A percentile compares a stretch with the other conserved stretches of the same genome.
phyloP scores from a whole-genome alignment of 2,888 invertebrate genomes.

The Neria commutata region DNA sequence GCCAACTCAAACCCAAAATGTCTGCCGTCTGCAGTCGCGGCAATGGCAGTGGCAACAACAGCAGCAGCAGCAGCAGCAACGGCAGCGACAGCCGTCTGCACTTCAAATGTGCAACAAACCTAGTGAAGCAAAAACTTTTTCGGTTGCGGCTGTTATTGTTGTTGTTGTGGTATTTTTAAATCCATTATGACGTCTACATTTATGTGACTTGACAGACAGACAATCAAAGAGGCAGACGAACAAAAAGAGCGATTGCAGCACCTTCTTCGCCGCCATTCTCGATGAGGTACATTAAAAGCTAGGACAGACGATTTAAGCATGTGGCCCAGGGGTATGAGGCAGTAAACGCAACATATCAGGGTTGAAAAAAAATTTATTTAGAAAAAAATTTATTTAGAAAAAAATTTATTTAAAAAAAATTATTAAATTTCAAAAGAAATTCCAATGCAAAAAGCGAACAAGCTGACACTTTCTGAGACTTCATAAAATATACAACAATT shows the following conservation, averaged over 20 bases:
- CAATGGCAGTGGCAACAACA: constrained; percentile 30
- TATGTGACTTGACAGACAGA: constrained; percentile 4
- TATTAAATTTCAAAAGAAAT: too few species aligned
- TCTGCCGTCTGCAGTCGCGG: constrained; percentile 25
- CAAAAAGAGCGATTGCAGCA: not conserved
- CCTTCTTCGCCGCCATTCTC: not conserved
- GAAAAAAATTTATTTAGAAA: too few species aligned
- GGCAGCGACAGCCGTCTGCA: constrained; percentile 23
- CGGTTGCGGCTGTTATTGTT: not conserved
- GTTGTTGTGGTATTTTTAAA: constrained; percentile 2
- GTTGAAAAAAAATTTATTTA: too few species aligned
- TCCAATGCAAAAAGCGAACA: too few species aligned
- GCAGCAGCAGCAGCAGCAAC: constrained; percentile 27
- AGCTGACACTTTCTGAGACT: too few species aligned
- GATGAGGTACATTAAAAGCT: not conserved
- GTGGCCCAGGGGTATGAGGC: too few species aligned
- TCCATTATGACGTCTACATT: constrained; percentile 3
- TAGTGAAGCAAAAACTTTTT: constrained; percentile 5
- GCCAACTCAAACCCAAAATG: constrained; percentile 30
- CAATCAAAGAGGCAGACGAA: too few species aligned
- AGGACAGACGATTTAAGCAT: not conserved
- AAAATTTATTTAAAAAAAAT: too few species aligned
- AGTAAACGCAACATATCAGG: too few species aligned
- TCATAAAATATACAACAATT: too few species aligned
- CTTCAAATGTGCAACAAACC: constrained; percentile 25